Conservation (phyloP, 2,888 invertebrate genomes). For the Dendrolimus houi region DNA sequence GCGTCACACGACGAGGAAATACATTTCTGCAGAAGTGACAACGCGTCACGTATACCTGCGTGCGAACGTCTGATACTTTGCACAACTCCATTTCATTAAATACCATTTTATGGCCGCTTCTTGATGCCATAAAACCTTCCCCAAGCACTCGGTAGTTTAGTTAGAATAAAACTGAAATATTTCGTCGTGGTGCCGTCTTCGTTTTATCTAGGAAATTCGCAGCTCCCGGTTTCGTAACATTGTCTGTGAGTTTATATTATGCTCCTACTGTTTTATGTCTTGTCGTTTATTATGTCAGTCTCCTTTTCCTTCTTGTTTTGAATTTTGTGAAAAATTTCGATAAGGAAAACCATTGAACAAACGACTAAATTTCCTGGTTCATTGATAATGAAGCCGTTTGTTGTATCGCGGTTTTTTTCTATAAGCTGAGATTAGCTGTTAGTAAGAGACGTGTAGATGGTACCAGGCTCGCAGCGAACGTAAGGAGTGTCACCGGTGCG, state of each 20-base stretch:
- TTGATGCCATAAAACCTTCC: constrained; percentile 40
- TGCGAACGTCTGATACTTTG: constrained; percentile 19
- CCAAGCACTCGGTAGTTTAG: constrained; percentile 40
- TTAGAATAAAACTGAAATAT: constrained; percentile 51
- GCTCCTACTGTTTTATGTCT: constrained; percentile 40
- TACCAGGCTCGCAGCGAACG: constrained; percentile 50
- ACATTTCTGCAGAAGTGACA: constrained; percentile 31
- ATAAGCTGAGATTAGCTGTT: constrained; percentile 42
- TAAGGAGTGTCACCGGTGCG: constrained; percentile 53
- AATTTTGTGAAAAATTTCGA: background rate
- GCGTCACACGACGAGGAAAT: constrained; percentile 30
- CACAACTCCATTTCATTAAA: constrained; percentile 40
- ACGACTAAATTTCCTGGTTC: constrained; percentile 5
- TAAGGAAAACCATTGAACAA: constrained; percentile 12
- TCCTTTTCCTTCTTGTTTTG: constrained; percentile 29
- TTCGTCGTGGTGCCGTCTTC: constrained; percentile 31
- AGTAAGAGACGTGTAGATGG: constrained; percentile 24
- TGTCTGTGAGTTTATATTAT: constrained; percentile 54
- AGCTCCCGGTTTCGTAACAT: constrained; percentile 36
- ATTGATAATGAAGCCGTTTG: constrained; percentile 2
- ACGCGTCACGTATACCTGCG: constrained; percentile 21
- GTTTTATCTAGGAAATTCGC: constrained; percentile 46
- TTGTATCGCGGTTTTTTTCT: constrained; percentile 2
- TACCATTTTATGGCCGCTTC: constrained; percentile 39
- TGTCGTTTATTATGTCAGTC: constrained; percentile 37